Evolutionary conservation across 2,888 invertebrate species (phyloP).

Genomic region (Pristionchus exspectatus): DNA sequence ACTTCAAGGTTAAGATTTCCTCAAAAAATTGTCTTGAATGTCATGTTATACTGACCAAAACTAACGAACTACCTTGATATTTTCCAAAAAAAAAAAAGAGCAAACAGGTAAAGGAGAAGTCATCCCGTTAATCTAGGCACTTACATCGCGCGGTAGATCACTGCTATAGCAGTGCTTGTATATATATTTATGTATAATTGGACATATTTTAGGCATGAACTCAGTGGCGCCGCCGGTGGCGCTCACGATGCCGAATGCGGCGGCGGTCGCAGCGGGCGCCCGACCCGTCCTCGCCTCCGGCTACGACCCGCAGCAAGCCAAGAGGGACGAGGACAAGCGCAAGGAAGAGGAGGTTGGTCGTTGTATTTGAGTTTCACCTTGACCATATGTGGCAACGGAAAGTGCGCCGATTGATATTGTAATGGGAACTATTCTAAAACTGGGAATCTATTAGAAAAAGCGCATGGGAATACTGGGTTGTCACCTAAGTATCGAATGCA

Average conservation of each 20-base stretch:
- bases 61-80: too few relatives aligned
- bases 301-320: conserved; percentile 46
- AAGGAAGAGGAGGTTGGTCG: conserved; percentile 69
- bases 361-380: conserved; percentile 20
- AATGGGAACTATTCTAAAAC: background rate
- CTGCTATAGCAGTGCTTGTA: background rate
- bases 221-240: conserved; percentile 65
- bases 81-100: too few relatives aligned
- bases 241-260: conserved; percentile 59
- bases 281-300: conserved; percentile 57
- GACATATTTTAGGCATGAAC: conserved; percentile 59
- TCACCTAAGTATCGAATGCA: too few relatives aligned
- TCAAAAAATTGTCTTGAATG: too few relatives aligned
- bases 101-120: too few relatives aligned
- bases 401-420: background rate
- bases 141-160: too few relatives aligned
- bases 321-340: conserved; percentile 58
- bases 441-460: too few relatives aligned
- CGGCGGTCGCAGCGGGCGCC: conserved; percentile 54
- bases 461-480: too few relatives aligned
- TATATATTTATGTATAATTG: background rate
- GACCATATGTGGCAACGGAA: background rate
- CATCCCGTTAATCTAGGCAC: too few relatives aligned
- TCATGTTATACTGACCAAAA: too few relatives aligned
- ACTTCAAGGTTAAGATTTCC: too few relatives aligned